phyloP scores from a whole-genome alignment of 1,140 invertebrate species.

The Diorhabda carinulata region DNA sequence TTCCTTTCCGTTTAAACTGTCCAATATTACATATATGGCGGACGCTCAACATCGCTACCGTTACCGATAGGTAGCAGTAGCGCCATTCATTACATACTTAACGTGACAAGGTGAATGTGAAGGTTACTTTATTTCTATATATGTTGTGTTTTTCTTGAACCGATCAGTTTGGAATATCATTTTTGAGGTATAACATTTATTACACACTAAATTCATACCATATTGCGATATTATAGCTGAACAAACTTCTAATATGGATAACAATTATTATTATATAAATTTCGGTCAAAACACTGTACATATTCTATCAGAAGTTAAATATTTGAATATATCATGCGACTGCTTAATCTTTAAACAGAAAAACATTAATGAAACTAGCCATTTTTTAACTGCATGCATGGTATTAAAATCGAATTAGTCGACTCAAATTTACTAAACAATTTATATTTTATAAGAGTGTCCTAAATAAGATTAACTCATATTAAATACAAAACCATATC shows the following conservation, averaged over 20 bases:
- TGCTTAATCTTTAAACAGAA: slow-evolving; percentile 6
- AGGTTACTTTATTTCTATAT: no score
- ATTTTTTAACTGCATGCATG: slow-evolving; percentile 2
- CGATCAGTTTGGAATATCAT: no score
- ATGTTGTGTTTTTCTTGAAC: no score
- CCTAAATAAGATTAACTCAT: background rate
- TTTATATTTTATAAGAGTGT: background rate
- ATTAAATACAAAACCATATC: no score
- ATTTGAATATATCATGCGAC: slow-evolving; percentile 21
- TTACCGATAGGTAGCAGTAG: no score
- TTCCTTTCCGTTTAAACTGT: no score
- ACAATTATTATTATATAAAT: slow-evolving; percentile 8
- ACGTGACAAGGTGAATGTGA: no score
- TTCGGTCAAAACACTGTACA: slow-evolving; percentile 24
- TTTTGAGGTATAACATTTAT: background rate
- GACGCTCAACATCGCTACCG: no score
- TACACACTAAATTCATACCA: background rate
- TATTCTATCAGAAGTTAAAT: slow-evolving; percentile 25
- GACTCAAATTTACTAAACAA: background rate
- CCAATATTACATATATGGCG: no score
- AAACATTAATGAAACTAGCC: background rate
- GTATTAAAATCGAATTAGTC: background rate
- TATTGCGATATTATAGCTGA: background rate
- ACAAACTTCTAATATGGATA: slow-evolving; percentile 10
- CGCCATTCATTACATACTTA: no score